phyloP scores from a whole-genome alignment of 2,888 invertebrate genomes.

The Andricus quercusramuli region DNA sequence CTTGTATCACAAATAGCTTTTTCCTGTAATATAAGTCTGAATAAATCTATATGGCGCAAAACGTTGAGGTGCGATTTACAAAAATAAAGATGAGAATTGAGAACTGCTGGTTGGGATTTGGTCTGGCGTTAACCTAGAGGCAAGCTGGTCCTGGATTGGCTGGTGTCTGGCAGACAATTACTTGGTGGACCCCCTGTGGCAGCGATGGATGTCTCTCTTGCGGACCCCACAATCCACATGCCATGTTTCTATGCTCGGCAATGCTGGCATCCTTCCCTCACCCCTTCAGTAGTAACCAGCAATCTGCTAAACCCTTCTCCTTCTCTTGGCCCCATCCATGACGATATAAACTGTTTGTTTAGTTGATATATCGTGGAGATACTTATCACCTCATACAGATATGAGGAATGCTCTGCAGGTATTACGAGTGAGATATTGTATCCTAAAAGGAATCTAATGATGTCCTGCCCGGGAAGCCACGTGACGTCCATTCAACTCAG shows the following conservation, averaged over 20 bases:
- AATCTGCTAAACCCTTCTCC: constrained; percentile 47
- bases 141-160: constrained; percentile 65
- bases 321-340: constrained; percentile 45
- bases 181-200: constrained; percentile 75
- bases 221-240: constrained; percentile 62
- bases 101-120: constrained; percentile 43
- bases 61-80: neutral
- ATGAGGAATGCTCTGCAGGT: constrained; percentile 57
- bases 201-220: constrained; percentile 77
- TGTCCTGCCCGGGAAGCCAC: constrained; percentile 35
- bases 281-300: constrained; percentile 45
- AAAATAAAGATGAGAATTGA: constrained; percentile 45
- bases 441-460: constrained; percentile 74
- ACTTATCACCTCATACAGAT: constrained; percentile 74
- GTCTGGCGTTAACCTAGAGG: constrained; percentile 46
- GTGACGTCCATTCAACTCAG: constrained; percentile 38
- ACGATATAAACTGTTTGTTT: constrained; percentile 74
- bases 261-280: constrained; percentile 54
- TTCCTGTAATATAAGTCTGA: neutral
- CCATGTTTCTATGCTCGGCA: constrained; percentile 56
- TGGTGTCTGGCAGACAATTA: constrained; percentile 76
- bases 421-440: constrained; percentile 68
- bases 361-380: constrained; percentile 75
- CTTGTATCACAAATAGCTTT: too few species aligned
- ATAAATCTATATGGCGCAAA: neutral